phyloP scores from a whole-genome alignment of 2,888 invertebrate genomes.

The Megaustenia siamemsis region DNA sequence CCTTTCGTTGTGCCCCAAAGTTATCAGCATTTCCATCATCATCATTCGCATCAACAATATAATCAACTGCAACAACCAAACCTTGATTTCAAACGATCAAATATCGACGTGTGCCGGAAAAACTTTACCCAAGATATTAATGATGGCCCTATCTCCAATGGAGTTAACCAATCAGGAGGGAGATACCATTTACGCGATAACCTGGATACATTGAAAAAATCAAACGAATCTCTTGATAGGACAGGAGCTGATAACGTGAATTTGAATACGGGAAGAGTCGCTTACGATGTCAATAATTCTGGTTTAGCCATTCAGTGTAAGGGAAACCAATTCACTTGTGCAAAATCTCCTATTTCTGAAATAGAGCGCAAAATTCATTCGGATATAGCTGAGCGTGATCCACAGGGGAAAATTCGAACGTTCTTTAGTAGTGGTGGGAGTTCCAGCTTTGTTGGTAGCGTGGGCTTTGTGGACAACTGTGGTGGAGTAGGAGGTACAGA shows the following conservation, averaged over 20 bases:
- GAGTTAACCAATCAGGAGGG: conserved; percentile 19
- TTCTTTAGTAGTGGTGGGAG: not conserved
- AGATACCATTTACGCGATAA: conserved; percentile 20
- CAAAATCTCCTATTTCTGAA: conserved; percentile 32
- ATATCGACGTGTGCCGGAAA: not conserved
- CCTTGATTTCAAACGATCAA: not conserved
- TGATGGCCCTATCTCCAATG: not conserved
- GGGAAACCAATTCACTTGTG: not conserved
- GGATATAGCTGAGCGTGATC: conserved; percentile 37
- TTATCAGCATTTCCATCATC: conserved; percentile 29
- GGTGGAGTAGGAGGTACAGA: not conserved
- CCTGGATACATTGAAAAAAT: conserved; percentile 26
- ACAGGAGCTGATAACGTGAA: not conserved
- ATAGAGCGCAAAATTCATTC: conserved; percentile 36
- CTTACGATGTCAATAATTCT: not conserved
- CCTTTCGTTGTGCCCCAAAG: conserved; percentile 47
- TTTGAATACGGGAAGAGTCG: not conserved
- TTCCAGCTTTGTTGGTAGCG: not conserved
- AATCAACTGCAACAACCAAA: not conserved
- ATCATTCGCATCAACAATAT: conserved; percentile 26
- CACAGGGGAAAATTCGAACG: conserved; percentile 21
- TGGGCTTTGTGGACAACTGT: not conserved
- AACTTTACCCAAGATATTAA: not conserved
- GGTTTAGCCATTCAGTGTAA: not conserved
- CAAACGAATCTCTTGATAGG: conserved; percentile 23